phyloP scores from a whole-genome alignment of 2,113 vertebrate genomes.

The Ellobius talpinus region DNA sequence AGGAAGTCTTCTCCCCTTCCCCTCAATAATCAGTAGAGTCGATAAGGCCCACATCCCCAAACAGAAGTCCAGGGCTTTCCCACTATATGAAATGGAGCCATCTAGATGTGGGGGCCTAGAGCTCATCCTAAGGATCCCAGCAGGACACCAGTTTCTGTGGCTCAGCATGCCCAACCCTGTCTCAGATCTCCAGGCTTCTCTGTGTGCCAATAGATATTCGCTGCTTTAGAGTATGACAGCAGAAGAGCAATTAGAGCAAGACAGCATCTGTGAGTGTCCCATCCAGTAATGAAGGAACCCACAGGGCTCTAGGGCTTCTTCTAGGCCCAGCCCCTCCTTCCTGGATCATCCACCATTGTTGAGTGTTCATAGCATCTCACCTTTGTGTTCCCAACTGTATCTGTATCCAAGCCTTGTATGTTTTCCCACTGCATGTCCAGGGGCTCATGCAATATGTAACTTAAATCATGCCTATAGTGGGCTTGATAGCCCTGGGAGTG shows the following conservation, averaged over 20 bases:
- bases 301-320: accelerated
- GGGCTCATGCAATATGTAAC: not conserved
- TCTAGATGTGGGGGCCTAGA: not conserved
- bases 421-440: not conserved
- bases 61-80: not conserved
- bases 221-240: accelerated
- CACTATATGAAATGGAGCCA: accelerated
- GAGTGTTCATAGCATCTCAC: not conserved
- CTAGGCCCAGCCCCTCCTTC: too few relatives aligned
- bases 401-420: accelerated
- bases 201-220: not conserved
- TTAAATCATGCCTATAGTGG: not conserved
- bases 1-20: not conserved
- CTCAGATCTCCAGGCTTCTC: not conserved
- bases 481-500: not conserved
- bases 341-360: accelerated
- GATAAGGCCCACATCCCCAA: not conserved
- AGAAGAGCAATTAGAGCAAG: too few relatives aligned
- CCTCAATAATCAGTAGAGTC: not conserved
- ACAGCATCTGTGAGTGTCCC: accelerated
- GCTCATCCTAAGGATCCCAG: accelerated
- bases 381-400: not conserved
- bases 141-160: too few relatives aligned
- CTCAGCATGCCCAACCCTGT: not conserved
- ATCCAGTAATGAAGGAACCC: not conserved